phyloP scores from a whole-genome alignment of 2,888 invertebrate species.

The Leucania comma region DNA sequence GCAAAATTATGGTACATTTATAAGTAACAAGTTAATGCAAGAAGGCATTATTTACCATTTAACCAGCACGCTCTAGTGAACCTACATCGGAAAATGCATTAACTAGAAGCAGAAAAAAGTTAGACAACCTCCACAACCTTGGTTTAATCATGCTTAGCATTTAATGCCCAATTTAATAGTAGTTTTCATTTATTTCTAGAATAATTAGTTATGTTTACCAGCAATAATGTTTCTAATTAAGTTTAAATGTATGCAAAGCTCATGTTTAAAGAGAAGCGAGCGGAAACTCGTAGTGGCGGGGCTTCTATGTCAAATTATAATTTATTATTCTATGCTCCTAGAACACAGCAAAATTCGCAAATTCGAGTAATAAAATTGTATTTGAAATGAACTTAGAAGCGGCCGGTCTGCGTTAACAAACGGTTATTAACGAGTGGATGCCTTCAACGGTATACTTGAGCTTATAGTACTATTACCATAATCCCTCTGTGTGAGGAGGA shows the following conservation, averaged over 20 bases:
- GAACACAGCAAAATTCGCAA: not conserved
- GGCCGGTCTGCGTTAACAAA: not conserved
- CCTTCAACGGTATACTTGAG: not conserved
- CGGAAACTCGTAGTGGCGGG: slow-evolving; percentile 11
- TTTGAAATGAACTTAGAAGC: not conserved
- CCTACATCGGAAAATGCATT: too few species aligned
- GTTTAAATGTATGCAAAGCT: slow-evolving; percentile 20
- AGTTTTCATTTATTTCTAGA: not conserved
- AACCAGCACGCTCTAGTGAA: too few species aligned
- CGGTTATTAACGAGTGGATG: not conserved
- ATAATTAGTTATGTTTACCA: slow-evolving; percentile 17
- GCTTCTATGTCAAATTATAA: slow-evolving; percentile 24
- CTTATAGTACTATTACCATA: slow-evolving; percentile 25
- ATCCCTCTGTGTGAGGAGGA: slow-evolving; percentile 4
- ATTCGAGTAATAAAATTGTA: not conserved
- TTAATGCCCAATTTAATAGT: slow-evolving; percentile 4
- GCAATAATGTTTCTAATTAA: slow-evolving; percentile 24
- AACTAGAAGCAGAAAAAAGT: not conserved
- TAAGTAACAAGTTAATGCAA: not conserved
- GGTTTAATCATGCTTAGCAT: not conserved
- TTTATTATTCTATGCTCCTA: slow-evolving; percentile 18
- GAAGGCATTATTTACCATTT: not conserved
- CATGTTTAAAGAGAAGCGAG: slow-evolving; percentile 13
- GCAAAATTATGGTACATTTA: not conserved
- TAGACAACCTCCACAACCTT: not conserved